Evolutionary conservation across 1,140 invertebrate species (phyloP), one percentile per base, ranked within the genome.

Genomic region (Calycopis cecrops): DNA sequence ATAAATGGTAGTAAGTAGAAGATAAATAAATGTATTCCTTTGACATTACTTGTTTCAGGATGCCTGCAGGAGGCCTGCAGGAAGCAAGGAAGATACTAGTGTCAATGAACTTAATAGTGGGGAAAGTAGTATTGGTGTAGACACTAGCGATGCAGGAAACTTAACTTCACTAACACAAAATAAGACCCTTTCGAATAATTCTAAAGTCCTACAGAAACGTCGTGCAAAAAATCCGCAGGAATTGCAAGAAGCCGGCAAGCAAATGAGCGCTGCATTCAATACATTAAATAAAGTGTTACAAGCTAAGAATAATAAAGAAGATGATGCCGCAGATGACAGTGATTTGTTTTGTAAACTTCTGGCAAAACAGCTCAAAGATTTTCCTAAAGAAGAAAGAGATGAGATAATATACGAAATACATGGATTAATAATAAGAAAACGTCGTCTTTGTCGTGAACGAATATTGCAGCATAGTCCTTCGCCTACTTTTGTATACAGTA

Each of bases 401-500:
- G 35, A 59, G 49, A 57, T 60, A 11, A 55, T 55, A 21, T 55
- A 65, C 53, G 48, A 61, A 65, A 61, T 61, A 59, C 53, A 67
- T 52, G 58, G 62, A 50, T 38, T 63, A 55, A 60, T 60, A 60
- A 59, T 62, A 58, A 63, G n/a, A n/a, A n/a, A n/a, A n/a, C n/a
- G n/a, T n/a, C n/a, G n/a, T n/a, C n/a, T n/a, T n/a, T n/a, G n/a
- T n/a, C n/a, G n/a, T n/a, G n/a, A n/a, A n/a, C n/a, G n/a, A n/a
- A n/a, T n/a, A n/a, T n/a, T n/a, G n/a, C n/a, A n/a, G n/a, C n/a
- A n/a, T n/a, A n/a, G n/a, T n/a, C n/a, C n/a, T n/a, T n/a, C n/a
- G n/a, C n/a, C n/a, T n/a, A n/a, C n/a, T n/a, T n/a, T n/a, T n/a
- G n/a, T n/a, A n/a, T n/a, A n/a, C n/a, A n/a, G n/a, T n/a, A n/a